Base-by-base conservation (phyloP, 2,888 invertebrate species). In the Embidobia sp. region DNA sequence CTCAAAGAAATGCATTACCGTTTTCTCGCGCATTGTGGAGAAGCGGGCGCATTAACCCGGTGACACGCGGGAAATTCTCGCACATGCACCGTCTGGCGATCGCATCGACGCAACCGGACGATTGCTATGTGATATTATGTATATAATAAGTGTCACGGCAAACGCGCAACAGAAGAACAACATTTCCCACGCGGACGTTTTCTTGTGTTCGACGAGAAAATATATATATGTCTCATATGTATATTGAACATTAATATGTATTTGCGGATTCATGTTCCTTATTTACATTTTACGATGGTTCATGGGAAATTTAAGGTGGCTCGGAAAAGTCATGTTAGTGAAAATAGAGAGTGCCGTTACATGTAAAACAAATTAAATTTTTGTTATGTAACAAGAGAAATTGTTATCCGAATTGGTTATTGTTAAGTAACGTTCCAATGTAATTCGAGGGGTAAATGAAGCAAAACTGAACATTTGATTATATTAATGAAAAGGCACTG, bases 41-140 rank as follows among this genome's bases (percentile, higher is more conserved):
- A 64, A 70, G 64, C 63, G 48, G 55, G 72, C 72, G 64, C 70
- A 76, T 76, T 77, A 77, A 77, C 77, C 77, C 70, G 70, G 77
- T 77, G 77, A 77, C 76, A 76, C 76, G 70, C 76, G 76, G 76
- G 67, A 75, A 75, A 75, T 75, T 75, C 75, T 69, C 67, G 61
- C 67, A 33, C 44, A 59, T 57, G 69, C 59, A 55, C 72, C 70
- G 70, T 70, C 70, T 70, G 70, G 70, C 61, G 70, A 61, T 61
- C 61, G 59, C 70, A 40, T 59, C 48, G 55, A 57, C 57, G 67
- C 67, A 40, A 51, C 59, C 69, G 40, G 40, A 67, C 63, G 37
- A 69, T 55, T 75, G 55, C 75, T 55, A 26, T 63, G 69, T 55
- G 66, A 61, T 75, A 75, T 67, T 75, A 46, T 67, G 55, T 75